Evolutionary conservation across 2,888 invertebrate species (phyloP), one percentile per base, ranked within the genome.

Genomic region (Hypomecis atomaria): DNA sequence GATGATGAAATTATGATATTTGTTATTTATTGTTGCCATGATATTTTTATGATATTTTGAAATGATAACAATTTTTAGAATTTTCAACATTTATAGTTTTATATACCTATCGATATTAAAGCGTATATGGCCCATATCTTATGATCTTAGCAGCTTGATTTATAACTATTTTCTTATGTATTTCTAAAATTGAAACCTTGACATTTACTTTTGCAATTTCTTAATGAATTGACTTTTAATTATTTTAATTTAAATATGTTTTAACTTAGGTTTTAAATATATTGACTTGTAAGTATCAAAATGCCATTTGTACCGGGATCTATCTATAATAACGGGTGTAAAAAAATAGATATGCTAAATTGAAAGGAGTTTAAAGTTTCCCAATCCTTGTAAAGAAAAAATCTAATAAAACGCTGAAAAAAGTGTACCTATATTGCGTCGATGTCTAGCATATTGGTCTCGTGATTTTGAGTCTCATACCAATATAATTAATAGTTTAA

Each of bases 211-310:
- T 36, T 34, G 4, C 10, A 37, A 36, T 49, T 48, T n/a, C 36
- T 48, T 13, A 37, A 37, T 38, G 4, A 37, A 50, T 50, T 48
- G 7, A 34, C 10, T 48, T 48, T 34, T 4, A 11, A n/a, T 34
- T 0, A n/a, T 34, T 36, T n/a, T 6, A 7, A 10, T 48, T 4
- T 2, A 11, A 6, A 43, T 43, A 43, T 5, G 6, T 44, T 7
- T 7, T 6, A 13, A 7, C 6, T 44, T 6, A 11, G n/a, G 4
- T 13, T 6, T 13, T 44, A 13, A 6, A 44, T 7, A 44, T 13
- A 23, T 44, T 44, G 13, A 13, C 13, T 13, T 11, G 6, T 6
- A 58, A 62, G 23, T 61, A 58, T 42, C 56, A 11, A 23, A 23
- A 23, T 3, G 23, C 23, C 23, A 23, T 23, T 23, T 23, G 23